A percentile compares a stretch with the other conserved stretches of the same genome.
These are phyloP conservation scores for Calyptomena viridis DNA, from an alignment of 2,113 vertebrate genomes.

Conservation along the genomic window DNA sequence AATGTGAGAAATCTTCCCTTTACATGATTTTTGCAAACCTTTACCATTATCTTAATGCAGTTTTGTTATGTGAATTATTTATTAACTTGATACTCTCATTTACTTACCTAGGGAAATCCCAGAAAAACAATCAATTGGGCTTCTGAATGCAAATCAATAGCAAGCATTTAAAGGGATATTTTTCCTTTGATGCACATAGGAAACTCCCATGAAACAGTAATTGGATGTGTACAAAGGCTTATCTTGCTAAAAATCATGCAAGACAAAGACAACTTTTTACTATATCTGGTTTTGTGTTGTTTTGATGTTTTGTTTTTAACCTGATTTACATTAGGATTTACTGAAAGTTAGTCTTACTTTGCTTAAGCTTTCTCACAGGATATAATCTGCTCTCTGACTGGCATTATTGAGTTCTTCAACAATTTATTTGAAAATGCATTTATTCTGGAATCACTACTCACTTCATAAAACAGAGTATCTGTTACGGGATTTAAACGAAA, in stretches of 20 bases:
- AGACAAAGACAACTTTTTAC: background rate
- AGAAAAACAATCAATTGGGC: background rate
- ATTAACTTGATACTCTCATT: slow-evolving; percentile 36
- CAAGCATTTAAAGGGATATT: slow-evolving; percentile 18
- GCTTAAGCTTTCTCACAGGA: background rate
- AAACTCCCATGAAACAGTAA: slow-evolving; percentile 4
- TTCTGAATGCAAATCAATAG: slow-evolving; percentile 34
- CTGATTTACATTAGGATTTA: background rate
- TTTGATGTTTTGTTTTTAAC: background rate
- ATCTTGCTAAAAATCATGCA: background rate
- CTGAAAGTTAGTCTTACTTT: background rate
- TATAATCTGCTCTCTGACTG: background rate
- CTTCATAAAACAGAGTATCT: background rate
- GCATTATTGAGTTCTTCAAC: background rate
- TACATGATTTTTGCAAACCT: slow-evolving; percentile 44
- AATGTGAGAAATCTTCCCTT: background rate
- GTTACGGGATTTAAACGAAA: background rate
- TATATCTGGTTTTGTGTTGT: background rate
- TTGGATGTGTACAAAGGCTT: background rate
- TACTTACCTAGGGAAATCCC: background rate
- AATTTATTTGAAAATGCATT: background rate
- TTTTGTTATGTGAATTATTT: slow-evolving; percentile 66
- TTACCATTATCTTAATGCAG: slow-evolving; percentile 58
- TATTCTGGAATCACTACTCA: background rate
- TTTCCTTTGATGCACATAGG: background rate